Base-by-base conservation (phyloP, 1,140 invertebrate species). In the Monochamus saltuarius region DNA sequence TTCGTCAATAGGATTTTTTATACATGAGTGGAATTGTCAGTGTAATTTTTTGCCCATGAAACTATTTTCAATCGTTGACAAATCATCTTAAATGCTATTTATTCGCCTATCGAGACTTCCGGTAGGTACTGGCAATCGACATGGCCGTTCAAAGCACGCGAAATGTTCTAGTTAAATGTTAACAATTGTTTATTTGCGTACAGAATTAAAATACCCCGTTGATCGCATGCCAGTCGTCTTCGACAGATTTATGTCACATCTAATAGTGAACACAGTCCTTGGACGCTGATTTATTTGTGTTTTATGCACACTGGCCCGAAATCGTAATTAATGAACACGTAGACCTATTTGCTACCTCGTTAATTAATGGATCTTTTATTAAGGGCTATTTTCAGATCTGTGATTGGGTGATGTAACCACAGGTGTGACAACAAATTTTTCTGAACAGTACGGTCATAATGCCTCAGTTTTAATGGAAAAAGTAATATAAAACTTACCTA, bases 111-210 rank as follows among this genome's bases (percentile, higher is more conserved):
- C 14, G 22, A 34, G 16, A 56, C 37, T 17, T 40, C 53, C 53
- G 53, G 53, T 43, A 37, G 39, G 22, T 11, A 17, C 17, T 29
- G 22, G 22, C 22, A 29, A 29, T 29, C 22, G 22, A 40, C 22
- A 9, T 3, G 10, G 10, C 22, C 53, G 16, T 34, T 13, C 22
- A 34, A 58, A 35, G n/a, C 13, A 45, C 37, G 19, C 46, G 10
- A 50, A 49, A 22, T 17, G 47, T 58, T 58, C 56, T 17, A 58
- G 37, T 49, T 29, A 58, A 58, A 58, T 58, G 56, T 50, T 50
- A 58, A 49, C 10, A 17, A 58, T 58, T 58, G 46, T 58, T 29
- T 58, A 58, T 58, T 58, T 58, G 56, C 46, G 56, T 58, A 58
- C 56, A 22, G 56, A 58, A 58, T 58, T 34, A 45, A 58, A 58